phyloP scores from a whole-genome alignment of 2,888 invertebrate genomes.

The Thymelicus acteon region DNA sequence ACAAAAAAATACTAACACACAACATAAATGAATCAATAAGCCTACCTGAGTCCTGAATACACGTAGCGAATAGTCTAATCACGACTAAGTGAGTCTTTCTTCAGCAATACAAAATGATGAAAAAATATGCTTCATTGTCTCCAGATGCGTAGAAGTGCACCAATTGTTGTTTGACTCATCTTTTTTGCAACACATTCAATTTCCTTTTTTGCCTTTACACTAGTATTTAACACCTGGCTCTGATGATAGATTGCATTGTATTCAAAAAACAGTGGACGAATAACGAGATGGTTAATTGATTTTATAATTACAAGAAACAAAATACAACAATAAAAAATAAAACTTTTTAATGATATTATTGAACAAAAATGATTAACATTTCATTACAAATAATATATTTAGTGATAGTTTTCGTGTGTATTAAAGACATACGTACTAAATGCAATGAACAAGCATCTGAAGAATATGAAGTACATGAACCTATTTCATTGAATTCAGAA shows the following conservation, averaged over 20 bases:
- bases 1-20: too few relatives aligned
- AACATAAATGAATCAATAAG: too few relatives aligned
- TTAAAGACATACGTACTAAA: constrained; percentile 33
- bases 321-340: too few relatives aligned
- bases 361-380: background rate
- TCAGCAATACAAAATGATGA: constrained; percentile 26
- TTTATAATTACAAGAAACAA: too few relatives aligned
- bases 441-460: constrained; percentile 38
- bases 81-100: background rate
- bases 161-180: constrained; percentile 25
- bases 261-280: background rate
- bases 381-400: constrained; percentile 17
- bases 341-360: too few relatives aligned
- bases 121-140: constrained; percentile 24
- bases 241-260: background rate
- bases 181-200: constrained; percentile 15
- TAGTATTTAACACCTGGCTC: constrained; percentile 31
- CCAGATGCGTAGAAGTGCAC: constrained; percentile 17
- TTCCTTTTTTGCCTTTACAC: constrained; percentile 4
- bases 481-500: constrained; percentile 44
- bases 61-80: background rate
- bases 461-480: constrained; percentile 36
- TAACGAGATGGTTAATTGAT: constrained; percentile 4
- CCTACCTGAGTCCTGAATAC: too few relatives aligned
- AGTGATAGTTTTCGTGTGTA: background rate